These are phyloP conservation scores for Cordilura impudica DNA, from an alignment of 2,888 invertebrate genomes.

Conservation along the genomic window DNA sequence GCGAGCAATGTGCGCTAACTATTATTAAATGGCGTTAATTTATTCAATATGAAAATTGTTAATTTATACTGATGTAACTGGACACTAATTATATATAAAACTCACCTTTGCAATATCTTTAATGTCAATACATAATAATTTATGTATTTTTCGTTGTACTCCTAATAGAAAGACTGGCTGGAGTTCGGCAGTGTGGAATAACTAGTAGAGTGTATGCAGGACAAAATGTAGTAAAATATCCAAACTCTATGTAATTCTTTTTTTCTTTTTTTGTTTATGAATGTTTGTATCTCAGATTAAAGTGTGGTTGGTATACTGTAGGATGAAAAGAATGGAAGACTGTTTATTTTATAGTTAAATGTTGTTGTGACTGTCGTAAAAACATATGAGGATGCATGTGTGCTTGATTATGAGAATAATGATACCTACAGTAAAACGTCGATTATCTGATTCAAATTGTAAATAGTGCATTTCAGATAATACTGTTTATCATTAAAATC, in stretches of 20 bases:
- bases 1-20: background rate
- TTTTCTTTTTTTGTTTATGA: background rate
- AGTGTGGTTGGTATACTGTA: background rate
- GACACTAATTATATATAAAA: conserved; percentile 55
- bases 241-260: background rate
- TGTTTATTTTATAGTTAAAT: background rate
- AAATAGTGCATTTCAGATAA: no score
- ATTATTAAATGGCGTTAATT: conserved; percentile 43
- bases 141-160: conserved; percentile 32
- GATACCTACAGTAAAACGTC: no score
- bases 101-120: conserved; percentile 51
- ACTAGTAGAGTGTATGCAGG: background rate
- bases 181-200: background rate
- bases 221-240: background rate
- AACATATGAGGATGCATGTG: conserved; percentile 5
- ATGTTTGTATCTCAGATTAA: background rate
- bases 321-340: background rate
- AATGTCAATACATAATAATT: conserved; percentile 54
- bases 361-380: background rate
- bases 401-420: no score
- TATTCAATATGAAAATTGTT: conserved; percentile 39
- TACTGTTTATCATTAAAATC: no score
- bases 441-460: no score
- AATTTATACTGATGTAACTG: conserved; percentile 50
- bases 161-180: background rate